These are phyloP conservation scores for Aporrectodea caliginosa DNA, from an alignment of 1,140 invertebrate genomes.

Conservation along the genomic window DNA sequence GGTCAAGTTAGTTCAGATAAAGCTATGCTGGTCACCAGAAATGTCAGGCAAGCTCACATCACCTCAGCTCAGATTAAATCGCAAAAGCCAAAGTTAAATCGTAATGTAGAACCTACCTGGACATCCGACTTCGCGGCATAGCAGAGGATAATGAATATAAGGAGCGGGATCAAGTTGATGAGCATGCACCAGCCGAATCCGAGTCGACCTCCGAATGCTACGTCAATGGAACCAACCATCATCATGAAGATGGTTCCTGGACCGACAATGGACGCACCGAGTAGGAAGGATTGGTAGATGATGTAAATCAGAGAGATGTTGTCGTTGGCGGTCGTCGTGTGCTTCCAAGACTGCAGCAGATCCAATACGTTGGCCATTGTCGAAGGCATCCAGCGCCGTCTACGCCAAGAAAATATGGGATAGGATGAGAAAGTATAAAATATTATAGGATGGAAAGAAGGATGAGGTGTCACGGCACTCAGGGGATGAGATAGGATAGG, in stretches of 20 bases:
- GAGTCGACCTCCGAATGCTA: conserved; percentile 62
- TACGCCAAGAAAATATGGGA: too few relatives aligned
- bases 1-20: too few relatives aligned
- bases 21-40: too few relatives aligned
- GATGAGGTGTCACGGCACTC: too few relatives aligned
- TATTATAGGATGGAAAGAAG: too few relatives aligned
- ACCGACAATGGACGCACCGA: conserved; percentile 62
- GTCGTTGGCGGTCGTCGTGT: conserved; percentile 62
- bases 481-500: too few relatives aligned
- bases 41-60: too few relatives aligned
- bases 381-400: conserved; percentile 65
- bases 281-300: conserved; percentile 46
- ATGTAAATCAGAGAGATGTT: conserved; percentile 64
- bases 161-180: conserved; percentile 57
- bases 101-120: conserved; percentile 55
- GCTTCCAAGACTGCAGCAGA: conserved; percentile 59
- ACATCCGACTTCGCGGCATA: conserved; percentile 54
- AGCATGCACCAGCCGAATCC: not conserved
- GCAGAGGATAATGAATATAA: conserved; percentile 58
- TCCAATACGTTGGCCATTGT: conserved; percentile 68
- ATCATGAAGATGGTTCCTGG: conserved; percentile 66
- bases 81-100: too few relatives aligned
- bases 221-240: conserved; percentile 61
- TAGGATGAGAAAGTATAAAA: too few relatives aligned
- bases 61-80: too few relatives aligned